A percentile compares a stretch with the other conserved stretches of the same genome.
These are phyloP conservation scores for Ormyrus pomaceus DNA, from an alignment of 2,888 invertebrate species.

Conservation along the genomic window DNA sequence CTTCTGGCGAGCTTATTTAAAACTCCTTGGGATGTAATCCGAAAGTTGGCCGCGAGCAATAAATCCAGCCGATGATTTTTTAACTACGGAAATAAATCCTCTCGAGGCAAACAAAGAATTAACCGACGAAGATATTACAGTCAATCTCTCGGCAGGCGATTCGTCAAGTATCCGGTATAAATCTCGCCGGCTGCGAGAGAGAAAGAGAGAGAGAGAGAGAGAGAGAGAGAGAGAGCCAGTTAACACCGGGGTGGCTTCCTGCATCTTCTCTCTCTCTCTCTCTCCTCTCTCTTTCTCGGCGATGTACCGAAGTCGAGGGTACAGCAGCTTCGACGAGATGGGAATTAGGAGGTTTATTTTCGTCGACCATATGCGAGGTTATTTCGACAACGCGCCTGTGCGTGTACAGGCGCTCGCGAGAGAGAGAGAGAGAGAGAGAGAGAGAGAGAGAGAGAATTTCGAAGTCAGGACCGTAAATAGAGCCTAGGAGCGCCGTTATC, in stretches of 20 bases:
- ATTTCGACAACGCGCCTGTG: slow-evolving; percentile 68
- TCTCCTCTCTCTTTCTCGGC: slow-evolving; percentile 26
- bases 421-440: background rate
- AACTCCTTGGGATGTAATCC: slow-evolving; percentile 33
- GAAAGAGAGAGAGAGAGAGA: too few species aligned
- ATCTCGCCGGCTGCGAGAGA: slow-evolving; percentile 36
- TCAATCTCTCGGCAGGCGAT: slow-evolving; percentile 53
- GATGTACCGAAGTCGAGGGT: slow-evolving; percentile 51
- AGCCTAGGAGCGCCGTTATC: slow-evolving; percentile 35
- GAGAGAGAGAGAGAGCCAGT: slow-evolving; percentile 31
- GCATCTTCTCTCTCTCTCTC: slow-evolving; percentile 29
- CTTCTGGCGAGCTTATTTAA: slow-evolving; percentile 22
- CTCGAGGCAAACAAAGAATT: slow-evolving; percentile 54
- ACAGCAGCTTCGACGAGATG: slow-evolving; percentile 67
- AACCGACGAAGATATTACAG: slow-evolving; percentile 49
- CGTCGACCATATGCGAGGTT: slow-evolving; percentile 74
- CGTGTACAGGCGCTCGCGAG: background rate
- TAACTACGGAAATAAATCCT: slow-evolving; percentile 53
- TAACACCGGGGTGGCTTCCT: slow-evolving; percentile 51
- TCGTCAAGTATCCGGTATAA: slow-evolving; percentile 57
- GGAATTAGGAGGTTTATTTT: slow-evolving; percentile 75
- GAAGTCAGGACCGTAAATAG: slow-evolving; percentile 58
- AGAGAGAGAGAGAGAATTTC: slow-evolving; percentile 40
- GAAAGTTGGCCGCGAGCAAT: slow-evolving; percentile 38
- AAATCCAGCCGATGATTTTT: slow-evolving; percentile 54